These are phyloP conservation scores for Clavelina lepadiformis DNA, from an alignment of 23 tunicate genomes.

Conservation along the genomic window DNA sequence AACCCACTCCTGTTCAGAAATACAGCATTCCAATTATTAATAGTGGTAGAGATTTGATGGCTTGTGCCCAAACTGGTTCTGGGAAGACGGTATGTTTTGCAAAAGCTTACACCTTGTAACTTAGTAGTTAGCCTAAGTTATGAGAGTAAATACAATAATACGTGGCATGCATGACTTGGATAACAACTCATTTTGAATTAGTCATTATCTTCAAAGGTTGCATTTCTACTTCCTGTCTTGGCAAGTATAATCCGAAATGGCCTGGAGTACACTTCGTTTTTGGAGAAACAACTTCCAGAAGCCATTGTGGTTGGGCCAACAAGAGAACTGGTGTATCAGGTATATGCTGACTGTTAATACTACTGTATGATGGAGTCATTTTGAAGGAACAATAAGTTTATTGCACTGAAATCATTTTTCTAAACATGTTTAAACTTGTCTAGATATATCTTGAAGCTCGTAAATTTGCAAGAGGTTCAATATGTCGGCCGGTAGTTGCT, in stretches of 20 bases:
- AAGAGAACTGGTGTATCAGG: conserved; percentile 83
- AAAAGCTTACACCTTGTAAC: not conserved
- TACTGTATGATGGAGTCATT: too few species aligned
- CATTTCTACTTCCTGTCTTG: conserved; percentile 85
- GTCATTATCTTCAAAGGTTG: conserved; percentile 55
- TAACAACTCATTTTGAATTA: too few species aligned
- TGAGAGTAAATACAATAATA: too few species aligned
- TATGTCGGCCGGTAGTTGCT: conserved; percentile 76
- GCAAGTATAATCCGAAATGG: conserved; percentile 45
- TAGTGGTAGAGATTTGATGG: conserved; percentile 84
- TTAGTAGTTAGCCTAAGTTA: too few species aligned
- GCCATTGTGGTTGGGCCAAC: conserved; percentile 95
- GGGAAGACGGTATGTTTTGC: conserved; percentile 77
- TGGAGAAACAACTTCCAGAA: conserved; percentile 64
- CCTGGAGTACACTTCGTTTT: conserved; percentile 35
- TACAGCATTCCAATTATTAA: conserved; percentile 77
- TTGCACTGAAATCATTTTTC: too few species aligned
- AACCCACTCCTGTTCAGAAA: conserved; percentile 91
- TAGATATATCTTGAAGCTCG: conserved; percentile 78
- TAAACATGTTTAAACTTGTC: not conserved
- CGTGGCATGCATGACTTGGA: too few species aligned
- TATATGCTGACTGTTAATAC: too few species aligned
- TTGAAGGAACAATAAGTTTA: too few species aligned
- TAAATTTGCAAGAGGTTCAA: conserved; percentile 62
- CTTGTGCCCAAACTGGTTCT: conserved; percentile 99